These are phyloP conservation scores for Phaedon cochleariae DNA, from an alignment of 2,888 invertebrate species.

Conservation along the genomic window DNA sequence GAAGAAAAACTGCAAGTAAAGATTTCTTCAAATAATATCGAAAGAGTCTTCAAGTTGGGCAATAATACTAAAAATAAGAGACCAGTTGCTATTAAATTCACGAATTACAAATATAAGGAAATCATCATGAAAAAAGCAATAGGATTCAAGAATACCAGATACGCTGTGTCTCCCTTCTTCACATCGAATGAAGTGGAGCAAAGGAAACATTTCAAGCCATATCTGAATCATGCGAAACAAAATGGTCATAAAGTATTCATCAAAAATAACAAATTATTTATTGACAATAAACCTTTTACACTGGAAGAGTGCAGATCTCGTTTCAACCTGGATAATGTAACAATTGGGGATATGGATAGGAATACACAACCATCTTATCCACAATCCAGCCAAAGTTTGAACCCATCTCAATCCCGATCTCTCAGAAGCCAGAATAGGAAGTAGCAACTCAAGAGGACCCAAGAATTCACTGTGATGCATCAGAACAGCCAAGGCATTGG, in stretches of 20 bases:
- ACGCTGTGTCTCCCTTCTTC: background rate
- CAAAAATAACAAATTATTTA: background rate
- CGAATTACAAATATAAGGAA: background rate
- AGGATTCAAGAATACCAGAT: background rate
- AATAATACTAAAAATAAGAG: background rate
- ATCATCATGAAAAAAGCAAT: background rate
- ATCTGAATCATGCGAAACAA: background rate
- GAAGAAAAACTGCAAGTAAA: background rate
- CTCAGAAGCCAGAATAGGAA: background rate
- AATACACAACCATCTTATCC: background rate
- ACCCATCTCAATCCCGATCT: background rate
- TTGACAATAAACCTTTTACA: background rate
- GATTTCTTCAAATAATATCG: background rate
- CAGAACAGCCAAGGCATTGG: background rate
- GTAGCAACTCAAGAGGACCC: background rate
- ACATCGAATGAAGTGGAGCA: background rate
- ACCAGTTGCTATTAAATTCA: background rate
- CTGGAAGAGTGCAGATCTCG: background rate
- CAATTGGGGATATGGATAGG: background rate
- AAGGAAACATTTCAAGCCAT: background rate
- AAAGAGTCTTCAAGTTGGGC: background rate
- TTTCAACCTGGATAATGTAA: background rate
- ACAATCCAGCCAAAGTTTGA: background rate
- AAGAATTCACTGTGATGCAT: too few relatives aligned
- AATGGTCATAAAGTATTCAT: background rate